Base-by-base conservation (phyloP, 2,888 invertebrate species). In the Eristalis intricaria region DNA sequence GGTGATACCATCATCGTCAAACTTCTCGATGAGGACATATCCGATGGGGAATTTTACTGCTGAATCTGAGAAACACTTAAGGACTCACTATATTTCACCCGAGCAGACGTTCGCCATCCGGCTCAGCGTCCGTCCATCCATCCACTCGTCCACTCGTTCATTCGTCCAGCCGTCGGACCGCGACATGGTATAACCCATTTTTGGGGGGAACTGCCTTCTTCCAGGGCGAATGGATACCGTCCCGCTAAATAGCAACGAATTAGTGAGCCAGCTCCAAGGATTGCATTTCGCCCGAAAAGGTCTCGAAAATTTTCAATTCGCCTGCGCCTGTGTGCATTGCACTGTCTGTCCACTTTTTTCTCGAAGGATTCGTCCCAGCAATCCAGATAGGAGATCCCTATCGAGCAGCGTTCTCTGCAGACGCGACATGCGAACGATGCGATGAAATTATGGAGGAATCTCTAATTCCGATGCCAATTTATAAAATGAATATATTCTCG, bases 401-500 rank as follows among this genome's bases (percentile, higher is more conserved):
- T 86, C 86, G 78, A 26, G 61, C 23, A 43, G 38, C 19, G 58
- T 50, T 70, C 65, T 23, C 43, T 35, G 23, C 66, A 64, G 70
- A 71, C 43, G 58, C 70, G 23, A 50, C 86, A 74, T 66, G 71
- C 50, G 63, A 75, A 64, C 79, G 64, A 60, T 50, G 50, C 66
- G 83, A 76, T 75, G 61, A 83, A 87, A 83, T 87, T 87, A 87
- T 87, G 87, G 87, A 83, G 83, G 86, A 86, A 87, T 87, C 79
- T 84, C 76, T 87, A 83, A 87, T 87, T 83, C 79, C 87, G 73
- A 80, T 83, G 75, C 79, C 83, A 83, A 87, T 83, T 87, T 87
- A 83, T 75, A 84, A 87, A 79, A 87, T 83, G 83, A 83, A 78
- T 78, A 77, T 82, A 82, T 78, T 82, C 78, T 56, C 78, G 81